These are phyloP conservation scores for Poeciliopsis paucimaculata DNA, from an alignment of 2,797 vertebrate species.

Conservation along the genomic window DNA sequence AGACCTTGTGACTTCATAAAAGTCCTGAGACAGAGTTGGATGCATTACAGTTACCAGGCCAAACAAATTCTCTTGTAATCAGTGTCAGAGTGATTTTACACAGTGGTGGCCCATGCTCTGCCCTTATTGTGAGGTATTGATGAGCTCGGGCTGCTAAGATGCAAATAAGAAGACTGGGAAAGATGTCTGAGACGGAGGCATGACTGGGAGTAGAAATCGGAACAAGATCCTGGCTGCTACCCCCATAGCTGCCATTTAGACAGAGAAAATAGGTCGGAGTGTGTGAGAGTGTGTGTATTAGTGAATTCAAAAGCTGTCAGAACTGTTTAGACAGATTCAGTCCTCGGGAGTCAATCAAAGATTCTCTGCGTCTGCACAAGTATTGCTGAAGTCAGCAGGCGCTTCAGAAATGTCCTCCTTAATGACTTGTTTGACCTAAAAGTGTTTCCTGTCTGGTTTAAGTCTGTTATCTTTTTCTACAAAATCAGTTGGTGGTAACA, in stretches of 20 bases:
- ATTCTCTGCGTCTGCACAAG: constrained; percentile 66
- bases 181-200: constrained; percentile 50
- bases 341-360: constrained; percentile 69
- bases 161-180: constrained; percentile 46
- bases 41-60: constrained; percentile 59
- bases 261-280: constrained; percentile 62
- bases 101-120: constrained; percentile 48
- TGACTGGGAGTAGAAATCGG: constrained; percentile 40
- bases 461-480: constrained; percentile 29
- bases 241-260: constrained; percentile 38
- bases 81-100: constrained; percentile 71
- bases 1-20: constrained; percentile 67
- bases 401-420: constrained; percentile 61
- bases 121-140: constrained; percentile 40
- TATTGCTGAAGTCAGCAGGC: constrained; percentile 43
- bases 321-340: constrained; percentile 66
- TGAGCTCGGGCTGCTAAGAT: constrained; percentile 51
- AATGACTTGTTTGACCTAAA: constrained; percentile 57
- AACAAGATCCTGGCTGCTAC: constrained; percentile 32
- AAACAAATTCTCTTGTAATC: constrained; percentile 67
- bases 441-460: constrained; percentile 41
- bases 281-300: constrained; percentile 26
- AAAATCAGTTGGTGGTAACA: constrained; percentile 38
- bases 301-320: constrained; percentile 65
- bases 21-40: constrained; percentile 60